Conservation (phyloP, 37 sponge, comb jelly and placozoan species). For the Cliona cf. orientalis region DNA sequence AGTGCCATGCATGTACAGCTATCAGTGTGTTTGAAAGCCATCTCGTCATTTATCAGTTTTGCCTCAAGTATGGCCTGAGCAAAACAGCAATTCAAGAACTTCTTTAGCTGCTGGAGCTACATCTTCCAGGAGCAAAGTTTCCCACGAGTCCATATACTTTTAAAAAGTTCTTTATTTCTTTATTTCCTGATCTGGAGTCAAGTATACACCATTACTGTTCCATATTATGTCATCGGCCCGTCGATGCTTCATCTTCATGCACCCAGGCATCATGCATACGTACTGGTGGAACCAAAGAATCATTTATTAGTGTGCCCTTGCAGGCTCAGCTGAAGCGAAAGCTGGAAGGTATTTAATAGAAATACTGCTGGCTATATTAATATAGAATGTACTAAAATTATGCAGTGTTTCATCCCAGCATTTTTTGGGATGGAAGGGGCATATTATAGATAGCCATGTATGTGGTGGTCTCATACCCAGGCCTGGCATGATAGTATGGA, state of each 20-base stretch:
- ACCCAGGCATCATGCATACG: not conserved
- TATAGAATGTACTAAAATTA: not conserved
- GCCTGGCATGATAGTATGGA: no score
- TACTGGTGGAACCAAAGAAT: not conserved
- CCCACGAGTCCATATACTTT: not conserved
- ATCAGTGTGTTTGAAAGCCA: constrained; percentile 1
- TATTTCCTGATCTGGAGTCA: not conserved
- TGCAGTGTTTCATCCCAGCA: no score
- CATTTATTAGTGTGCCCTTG: not conserved
- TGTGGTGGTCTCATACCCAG: no score
- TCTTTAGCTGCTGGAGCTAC: not conserved
- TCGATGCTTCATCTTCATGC: not conserved
- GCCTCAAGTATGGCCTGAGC: not conserved
- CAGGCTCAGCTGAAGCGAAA: not conserved
- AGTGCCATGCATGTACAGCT: not conserved
- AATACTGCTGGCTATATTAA: not conserved
- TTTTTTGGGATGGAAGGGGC: no score
- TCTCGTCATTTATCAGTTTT: not conserved
- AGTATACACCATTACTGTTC: not conserved
- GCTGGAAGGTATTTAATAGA: not conserved
- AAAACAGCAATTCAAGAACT: not conserved
- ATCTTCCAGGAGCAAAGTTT: not conserved
- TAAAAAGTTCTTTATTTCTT: not conserved
- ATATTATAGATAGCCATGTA: no score
- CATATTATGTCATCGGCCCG: not conserved